Base-by-base conservation (phyloP, 2,888 invertebrate genomes). In the Cordilura impudica region DNA sequence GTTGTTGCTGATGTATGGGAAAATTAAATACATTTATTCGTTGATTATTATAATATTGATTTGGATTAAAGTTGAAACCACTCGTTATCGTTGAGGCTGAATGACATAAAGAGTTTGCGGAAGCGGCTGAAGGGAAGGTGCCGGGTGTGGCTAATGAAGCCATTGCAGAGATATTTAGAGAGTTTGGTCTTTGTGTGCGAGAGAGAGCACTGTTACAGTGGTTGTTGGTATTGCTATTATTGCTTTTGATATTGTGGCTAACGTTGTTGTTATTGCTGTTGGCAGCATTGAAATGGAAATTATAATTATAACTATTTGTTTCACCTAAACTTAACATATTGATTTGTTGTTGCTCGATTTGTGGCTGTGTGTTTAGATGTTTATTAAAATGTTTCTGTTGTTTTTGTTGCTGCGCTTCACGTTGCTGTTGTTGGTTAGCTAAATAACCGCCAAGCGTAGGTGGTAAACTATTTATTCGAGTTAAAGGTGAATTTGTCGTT, bases 341-440 rank as follows among this genome's bases (percentile, higher is more conserved):
- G 63, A 61, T 58, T 49, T 79, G 77, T 10, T 77, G 79, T 39
- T 78, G 81, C 21, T 72, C 65, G 31, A 74, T 72, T 61, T 81
- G 63, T 56, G 81, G 83, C 43, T 82, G 83, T 82, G 85, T 66
- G 84, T 83, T 49, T 47, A 69, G 67, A n/a, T 69, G 66, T 31
- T 69, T 58, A 39, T 35, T 35, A 43, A 53, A 53, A 56, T 74
- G 66, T 39, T n/a, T n/a, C n/a, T 78, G 76, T 18, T 77, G 76
- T 14, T 72, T 43, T 35, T 70, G 63, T 7, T 54, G 76, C 18
- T 73, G 77, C 19, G 77, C 78, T 69, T 72, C 60, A 39, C 72
- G 75, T 51, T 76, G 78, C 14, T 81, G 78, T 14, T 79, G 75
- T 63, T 79, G 79, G 53, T 76, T 76, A 51, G 76, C 79, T 61